Conservation (phyloP, 2,113 vertebrate species). For the Diadophis punctatus region DNA sequence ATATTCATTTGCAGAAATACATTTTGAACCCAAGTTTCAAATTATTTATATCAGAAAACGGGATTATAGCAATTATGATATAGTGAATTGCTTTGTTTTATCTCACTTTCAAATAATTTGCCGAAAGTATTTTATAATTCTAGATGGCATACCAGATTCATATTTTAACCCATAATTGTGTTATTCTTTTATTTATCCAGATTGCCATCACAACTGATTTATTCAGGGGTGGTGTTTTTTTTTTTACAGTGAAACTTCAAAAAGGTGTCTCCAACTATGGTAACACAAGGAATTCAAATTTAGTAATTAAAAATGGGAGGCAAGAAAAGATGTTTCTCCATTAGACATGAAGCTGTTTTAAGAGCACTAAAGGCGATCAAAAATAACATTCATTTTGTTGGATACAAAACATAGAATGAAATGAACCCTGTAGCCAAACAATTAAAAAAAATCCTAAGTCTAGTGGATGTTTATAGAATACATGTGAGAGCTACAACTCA, state of each 20-base stretch:
- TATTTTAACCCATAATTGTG: not conserved
- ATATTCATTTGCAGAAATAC: not conserved
- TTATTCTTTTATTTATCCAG: slow-evolving; percentile 14
- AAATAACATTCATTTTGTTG: slow-evolving; percentile 36
- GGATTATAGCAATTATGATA: not conserved
- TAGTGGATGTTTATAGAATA: slow-evolving; percentile 24
- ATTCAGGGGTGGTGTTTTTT: slow-evolving; percentile 17
- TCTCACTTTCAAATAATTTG: not conserved
- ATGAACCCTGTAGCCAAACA: not conserved
- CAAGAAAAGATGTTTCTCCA: slow-evolving; percentile 11
- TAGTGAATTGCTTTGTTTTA: not conserved
- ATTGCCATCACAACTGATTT: slow-evolving; percentile 48
- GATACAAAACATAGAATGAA: slow-evolving; percentile 12
- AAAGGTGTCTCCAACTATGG: slow-evolving; percentile 36
- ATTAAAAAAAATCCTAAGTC: slow-evolving; percentile 1
- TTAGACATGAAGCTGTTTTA: slow-evolving; percentile 39
- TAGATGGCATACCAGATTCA: slow-evolving; percentile 29
- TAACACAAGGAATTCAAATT: slow-evolving; percentile 42
- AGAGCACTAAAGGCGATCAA: slow-evolving; percentile 38
- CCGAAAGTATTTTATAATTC: slow-evolving; percentile 19
- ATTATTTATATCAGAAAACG: not conserved
- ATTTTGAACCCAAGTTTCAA: not conserved
- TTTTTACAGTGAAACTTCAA: slow-evolving; percentile 29
- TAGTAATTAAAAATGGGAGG: slow-evolving; percentile 17
- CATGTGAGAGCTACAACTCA: slow-evolving; percentile 10